Evolutionary conservation across 2,113 vertebrate genomes (phyloP).

Genomic region (Bujurquina vittata): DNA sequence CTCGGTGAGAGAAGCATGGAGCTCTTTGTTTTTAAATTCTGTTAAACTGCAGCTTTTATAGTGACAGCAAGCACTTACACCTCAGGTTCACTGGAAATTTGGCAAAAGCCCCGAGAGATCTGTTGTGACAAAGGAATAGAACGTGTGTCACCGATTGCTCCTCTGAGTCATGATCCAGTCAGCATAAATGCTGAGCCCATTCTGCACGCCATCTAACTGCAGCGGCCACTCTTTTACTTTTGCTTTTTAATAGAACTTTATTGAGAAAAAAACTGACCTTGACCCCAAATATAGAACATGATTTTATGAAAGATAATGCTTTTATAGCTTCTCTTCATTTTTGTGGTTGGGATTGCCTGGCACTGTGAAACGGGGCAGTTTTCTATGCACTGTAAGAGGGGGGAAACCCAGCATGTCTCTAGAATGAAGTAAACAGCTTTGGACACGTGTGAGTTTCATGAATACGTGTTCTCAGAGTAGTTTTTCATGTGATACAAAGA

Average conservation of each 20-base stretch:
- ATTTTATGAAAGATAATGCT: conserved; percentile 3
- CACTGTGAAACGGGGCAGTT: conserved; percentile 41
- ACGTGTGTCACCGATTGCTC: neutral
- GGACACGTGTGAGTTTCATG: conserved; percentile 6
- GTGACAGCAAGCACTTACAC: neutral
- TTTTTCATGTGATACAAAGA: conserved; percentile 50
- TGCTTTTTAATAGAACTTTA: neutral
- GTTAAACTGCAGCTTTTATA: neutral
- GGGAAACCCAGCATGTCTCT: conserved; percentile 34
- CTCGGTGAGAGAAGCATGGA: conserved; percentile 2
- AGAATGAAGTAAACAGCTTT: conserved; percentile 43
- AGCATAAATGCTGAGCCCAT: neutral
- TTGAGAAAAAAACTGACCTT: neutral
- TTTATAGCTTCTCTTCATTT: conserved; percentile 46
- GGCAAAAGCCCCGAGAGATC: neutral
- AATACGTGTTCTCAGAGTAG: conserved; percentile 22
- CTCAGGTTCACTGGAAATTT: neutral
- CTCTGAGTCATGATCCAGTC: neutral
- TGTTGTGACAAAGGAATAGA: neutral
- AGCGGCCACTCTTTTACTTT: neutral
- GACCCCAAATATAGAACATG: neutral
- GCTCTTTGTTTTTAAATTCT: neutral
- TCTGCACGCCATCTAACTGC: neutral
- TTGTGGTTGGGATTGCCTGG: conserved; percentile 55
- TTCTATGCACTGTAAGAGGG: conserved; percentile 23